Evolutionary conservation across 2,888 invertebrate genomes (phyloP), one percentile per base, ranked within the genome.

Genomic region (Alsophila aescularia): DNA sequence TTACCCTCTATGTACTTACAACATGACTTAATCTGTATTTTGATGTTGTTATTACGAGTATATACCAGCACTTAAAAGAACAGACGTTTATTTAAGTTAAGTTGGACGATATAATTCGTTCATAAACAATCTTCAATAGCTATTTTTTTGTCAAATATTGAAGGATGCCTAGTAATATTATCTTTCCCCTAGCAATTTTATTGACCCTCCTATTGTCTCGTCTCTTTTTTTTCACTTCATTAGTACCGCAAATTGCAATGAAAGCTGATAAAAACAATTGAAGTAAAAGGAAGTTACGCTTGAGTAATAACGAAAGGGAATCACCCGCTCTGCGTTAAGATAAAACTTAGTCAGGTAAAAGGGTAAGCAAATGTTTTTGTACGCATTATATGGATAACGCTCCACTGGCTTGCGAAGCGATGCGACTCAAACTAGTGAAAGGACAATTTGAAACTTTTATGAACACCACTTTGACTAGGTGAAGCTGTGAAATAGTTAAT

Each of bases 291-390:
- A 54, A 60, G 54, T 62, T 62, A 47, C 56, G 52, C 59, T 58
- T 62, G 52, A 58, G 53, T 37, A 49, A 58, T 64, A 58, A 60
- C 56, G 51, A 51, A 60, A 66, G 57, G 49, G 58, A 66, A 67
- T 63, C 56, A 35, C 62, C 67, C 63, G 61, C 55, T 62, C 60
- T 52, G 52, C 58, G 58, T 64, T 62, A 61, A 72, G 68, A 72
- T 73, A 74, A 72, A 69, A 66, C 54, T 62, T 52, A 50, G n/a
- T n/a, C n/a, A n/a, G 64, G 64, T 67, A 71, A 69, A 69, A 71
- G 63, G 55, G 61, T 64, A 59, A 50, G 69, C 64, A 70, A 69
- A 67, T 50, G 67, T 66, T 64, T 60, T 64, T 57, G 43, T 62
- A 69, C 70, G 64, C 68, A 71, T 75, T 71, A 62, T 68, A 49